phyloP scores from a whole-genome alignment of 2,888 invertebrate genomes.

The Sarcophaga variegata region DNA sequence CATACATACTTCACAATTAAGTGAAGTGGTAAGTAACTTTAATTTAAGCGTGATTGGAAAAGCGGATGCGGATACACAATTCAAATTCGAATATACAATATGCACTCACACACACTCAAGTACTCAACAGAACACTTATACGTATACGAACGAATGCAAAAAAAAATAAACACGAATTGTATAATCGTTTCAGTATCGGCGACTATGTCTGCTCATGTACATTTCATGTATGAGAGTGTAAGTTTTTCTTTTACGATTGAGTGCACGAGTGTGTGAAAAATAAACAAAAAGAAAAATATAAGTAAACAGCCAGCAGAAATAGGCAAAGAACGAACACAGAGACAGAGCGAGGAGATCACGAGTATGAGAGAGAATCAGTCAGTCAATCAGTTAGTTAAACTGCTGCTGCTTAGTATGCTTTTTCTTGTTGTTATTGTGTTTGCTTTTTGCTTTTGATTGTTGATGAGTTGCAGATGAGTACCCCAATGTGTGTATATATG shows the following conservation, averaged over 20 bases:
- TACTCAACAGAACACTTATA: too few relatives aligned
- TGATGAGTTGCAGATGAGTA: not conserved
- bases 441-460: not conserved
- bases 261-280: constrained; percentile 47
- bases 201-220: not conserved
- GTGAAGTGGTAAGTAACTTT: too few relatives aligned
- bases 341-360: not conserved
- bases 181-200: not conserved
- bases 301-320: not conserved
- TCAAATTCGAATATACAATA: too few relatives aligned
- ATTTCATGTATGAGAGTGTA: not conserved
- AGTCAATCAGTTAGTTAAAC: constrained; percentile 13
- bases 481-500: not conserved
- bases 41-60: constrained; percentile 47
- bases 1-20: not conserved
- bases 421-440: not conserved
- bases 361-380: constrained; percentile 38
- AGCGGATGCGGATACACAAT: constrained; percentile 64
- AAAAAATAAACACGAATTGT: not conserved
- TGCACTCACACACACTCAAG: too few relatives aligned
- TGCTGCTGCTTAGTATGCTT: not conserved
- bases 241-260: constrained; percentile 41
- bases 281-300: constrained; percentile 1
- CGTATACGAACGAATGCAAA: not conserved
- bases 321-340: not conserved